Conservation (phyloP, 92 coral and sea anemone genomes). For the Galaxea fascicularis region DNA sequence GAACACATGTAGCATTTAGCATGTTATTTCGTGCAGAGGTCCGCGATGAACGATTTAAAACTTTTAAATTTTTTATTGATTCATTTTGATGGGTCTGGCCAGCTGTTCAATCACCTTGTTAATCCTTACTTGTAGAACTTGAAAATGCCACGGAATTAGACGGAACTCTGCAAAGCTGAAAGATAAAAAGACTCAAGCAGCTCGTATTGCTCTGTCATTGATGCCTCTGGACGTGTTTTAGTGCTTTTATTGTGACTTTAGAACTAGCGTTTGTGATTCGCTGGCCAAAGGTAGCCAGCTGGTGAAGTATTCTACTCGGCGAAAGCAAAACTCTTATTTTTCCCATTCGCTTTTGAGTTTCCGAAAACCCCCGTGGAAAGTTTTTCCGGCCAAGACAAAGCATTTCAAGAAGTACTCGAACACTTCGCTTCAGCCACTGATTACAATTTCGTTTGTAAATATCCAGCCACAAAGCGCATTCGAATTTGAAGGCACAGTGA, state of each 20-base stretch:
- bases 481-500: neutral
- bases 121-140: neutral
- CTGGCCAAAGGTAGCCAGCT: slow-evolving; percentile 17
- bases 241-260: neutral
- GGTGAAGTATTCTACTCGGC: slow-evolving; percentile 15
- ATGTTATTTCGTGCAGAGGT: neutral
- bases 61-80: neutral
- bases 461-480: slow-evolving; percentile 6
- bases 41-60: neutral
- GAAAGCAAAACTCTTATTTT: slow-evolving; percentile 34
- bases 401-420: neutral
- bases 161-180: too few species aligned
- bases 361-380: neutral
- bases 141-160: neutral
- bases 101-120: neutral
- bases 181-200: neutral
- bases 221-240: neutral
- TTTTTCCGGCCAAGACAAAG: slow-evolving; percentile 12
- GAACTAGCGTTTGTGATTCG: slow-evolving; percentile 26
- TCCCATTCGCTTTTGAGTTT: slow-evolving; percentile 10
- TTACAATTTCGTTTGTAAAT: slow-evolving; percentile 12
- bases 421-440: neutral
- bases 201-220: neutral
- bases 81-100: neutral
- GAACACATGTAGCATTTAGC: too few species aligned